Evolutionary conservation across 1,140 invertebrate species (phyloP), one percentile per base, ranked within the genome.

Genomic region (Druon quercuslanigerum): DNA sequence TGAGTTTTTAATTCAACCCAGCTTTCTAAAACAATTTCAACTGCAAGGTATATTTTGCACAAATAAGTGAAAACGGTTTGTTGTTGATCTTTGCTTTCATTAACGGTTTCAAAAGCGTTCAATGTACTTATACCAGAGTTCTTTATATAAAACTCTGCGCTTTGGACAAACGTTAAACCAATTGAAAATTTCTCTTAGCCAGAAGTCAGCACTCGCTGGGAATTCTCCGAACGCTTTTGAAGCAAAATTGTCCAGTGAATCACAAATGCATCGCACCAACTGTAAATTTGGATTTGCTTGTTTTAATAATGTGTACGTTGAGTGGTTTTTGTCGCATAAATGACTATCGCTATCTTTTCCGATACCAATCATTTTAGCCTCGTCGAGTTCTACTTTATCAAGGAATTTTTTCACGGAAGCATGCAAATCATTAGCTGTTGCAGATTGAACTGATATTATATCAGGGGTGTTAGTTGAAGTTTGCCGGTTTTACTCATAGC

Each of bases 1-100:
- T 86, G 83, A 50, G 71, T 56, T 85, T 89, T 89, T 73, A 90
- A 84, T 79, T 90, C 87, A 40, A 83, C 12, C 85, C 86, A 91
- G 74, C 91, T 88, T 14, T 88, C 78, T 13, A 86, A 72, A 60
- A 89, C 87, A 71, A 83, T 50, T 74, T 80, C 76, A 6, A 89
- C 86, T 14, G 86, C 86, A 13, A 74, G 50, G 51, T 73, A 82
- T 19, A 72, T 54, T 19, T 54, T 89, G 78, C 4, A 87, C 75
- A 72, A 91, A 86, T 84, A 84, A 84, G 73, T 86, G 74, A 74
- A 90, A 90, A 74, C 79, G 77, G 1, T 60, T 75, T 66, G 16
- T 4, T 12, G n/a, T n/a, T n/a, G n/a, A n/a, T 66, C 25, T 25
- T 25, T 25, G 20, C 20, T 13, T 7, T 66, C 13, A 16, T 4